Evolutionary conservation across 2,113 vertebrate species (phyloP).

Genomic region (Collichthys lucidus): DNA sequence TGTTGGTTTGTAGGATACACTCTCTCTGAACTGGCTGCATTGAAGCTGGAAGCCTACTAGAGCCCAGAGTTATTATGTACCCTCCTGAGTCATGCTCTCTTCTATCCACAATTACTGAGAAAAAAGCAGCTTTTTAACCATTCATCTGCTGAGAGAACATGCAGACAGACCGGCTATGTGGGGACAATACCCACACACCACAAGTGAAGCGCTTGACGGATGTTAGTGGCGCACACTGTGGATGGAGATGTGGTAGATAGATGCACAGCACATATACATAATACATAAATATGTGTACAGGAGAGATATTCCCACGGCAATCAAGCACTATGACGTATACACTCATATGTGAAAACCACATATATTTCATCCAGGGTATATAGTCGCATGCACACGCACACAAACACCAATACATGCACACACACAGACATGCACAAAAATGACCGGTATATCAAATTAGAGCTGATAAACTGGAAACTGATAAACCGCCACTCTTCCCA

Average conservation of each 20-base stretch:
- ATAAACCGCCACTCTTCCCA: conserved; percentile 45
- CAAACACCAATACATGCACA: conserved; percentile 44
- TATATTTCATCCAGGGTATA: conserved; percentile 54
- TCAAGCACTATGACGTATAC: conserved; percentile 51
- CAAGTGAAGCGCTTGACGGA: conserved; percentile 60
- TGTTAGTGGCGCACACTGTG: conserved; percentile 50
- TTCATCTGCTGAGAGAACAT: conserved; percentile 57
- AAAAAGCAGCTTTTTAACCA: conserved; percentile 68
- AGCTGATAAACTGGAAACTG: conserved; percentile 18
- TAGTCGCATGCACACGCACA: conserved; percentile 28
- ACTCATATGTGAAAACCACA: conserved; percentile 54
- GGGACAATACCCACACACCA: conserved; percentile 54
- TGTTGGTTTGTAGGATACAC: conserved; percentile 33
- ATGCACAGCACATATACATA: conserved; percentile 24
- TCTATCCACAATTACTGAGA: conserved; percentile 72
- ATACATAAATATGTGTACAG: conserved; percentile 39
- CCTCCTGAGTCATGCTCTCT: conserved; percentile 78
- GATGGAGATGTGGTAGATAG: conserved; percentile 19
- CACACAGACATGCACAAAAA: conserved; percentile 44
- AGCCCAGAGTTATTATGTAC: conserved; percentile 68
- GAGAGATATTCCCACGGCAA: conserved; percentile 59
- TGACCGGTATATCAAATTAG: conserved; percentile 47
- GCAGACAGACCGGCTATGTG: conserved; percentile 48
- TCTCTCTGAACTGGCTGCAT: conserved; percentile 62
- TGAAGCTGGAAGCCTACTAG: conserved; percentile 61